Conservation (phyloP, 2,113 vertebrate species). For the Notarius quadriscutis region DNA sequence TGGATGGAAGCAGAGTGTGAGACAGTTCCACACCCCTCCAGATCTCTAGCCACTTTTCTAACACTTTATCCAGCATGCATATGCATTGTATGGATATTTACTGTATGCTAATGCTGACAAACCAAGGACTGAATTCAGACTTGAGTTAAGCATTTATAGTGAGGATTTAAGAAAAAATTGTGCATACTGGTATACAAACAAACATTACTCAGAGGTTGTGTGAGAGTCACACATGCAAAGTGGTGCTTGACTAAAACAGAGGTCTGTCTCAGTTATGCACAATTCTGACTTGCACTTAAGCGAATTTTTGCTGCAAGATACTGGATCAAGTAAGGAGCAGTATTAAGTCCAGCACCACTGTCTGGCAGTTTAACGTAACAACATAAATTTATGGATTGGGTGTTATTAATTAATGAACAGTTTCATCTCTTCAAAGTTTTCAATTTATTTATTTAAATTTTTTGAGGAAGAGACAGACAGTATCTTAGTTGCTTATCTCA, state of each 20-base stretch:
- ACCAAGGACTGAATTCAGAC: neutral
- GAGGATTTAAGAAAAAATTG: neutral
- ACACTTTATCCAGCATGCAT: neutral
- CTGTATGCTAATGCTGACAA: neutral
- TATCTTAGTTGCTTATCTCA: neutral
- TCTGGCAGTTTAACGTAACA: neutral
- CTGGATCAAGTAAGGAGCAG: no score
- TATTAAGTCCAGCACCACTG: neutral
- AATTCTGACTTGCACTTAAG: neutral
- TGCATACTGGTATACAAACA: neutral
- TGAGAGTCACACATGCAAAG: neutral
- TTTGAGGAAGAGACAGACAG: neutral
- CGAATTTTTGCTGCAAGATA: neutral
- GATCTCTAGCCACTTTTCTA: neutral
- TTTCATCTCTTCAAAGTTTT: neutral
- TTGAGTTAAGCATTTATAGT: neutral
- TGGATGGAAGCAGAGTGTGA: neutral
- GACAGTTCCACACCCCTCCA: slow-evolving; percentile 6
- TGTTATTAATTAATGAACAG: neutral
- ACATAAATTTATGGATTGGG: neutral
- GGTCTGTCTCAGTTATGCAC: neutral
- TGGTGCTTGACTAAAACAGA: neutral
- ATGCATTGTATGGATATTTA: neutral
- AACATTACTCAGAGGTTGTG: neutral
- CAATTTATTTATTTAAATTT: neutral